These are phyloP conservation scores for Acholoe squamosa DNA, from an alignment of 2,888 invertebrate species.

Conservation along the genomic window DNA sequence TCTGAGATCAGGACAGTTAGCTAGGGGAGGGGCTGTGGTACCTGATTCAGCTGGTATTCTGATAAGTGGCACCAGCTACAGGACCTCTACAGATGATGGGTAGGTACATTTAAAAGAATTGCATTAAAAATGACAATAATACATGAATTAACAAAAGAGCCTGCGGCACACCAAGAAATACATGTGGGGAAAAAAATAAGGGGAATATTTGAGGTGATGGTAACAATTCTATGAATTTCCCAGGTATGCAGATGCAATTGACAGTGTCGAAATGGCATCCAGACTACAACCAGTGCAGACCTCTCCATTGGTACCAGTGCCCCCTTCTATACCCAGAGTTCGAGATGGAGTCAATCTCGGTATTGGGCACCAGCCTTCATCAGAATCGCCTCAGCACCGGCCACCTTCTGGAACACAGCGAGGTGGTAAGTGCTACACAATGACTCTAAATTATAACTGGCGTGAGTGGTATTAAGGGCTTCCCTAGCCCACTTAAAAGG, in stretches of 20 bases:
- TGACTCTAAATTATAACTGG: too few relatives aligned
- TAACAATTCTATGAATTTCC: too few relatives aligned
- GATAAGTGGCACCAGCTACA: constrained; percentile 28
- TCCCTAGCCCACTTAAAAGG: too few relatives aligned
- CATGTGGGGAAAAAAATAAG: too few relatives aligned
- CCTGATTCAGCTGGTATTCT: not conserved
- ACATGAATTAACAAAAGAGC: too few relatives aligned
- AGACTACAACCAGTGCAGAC: not conserved
- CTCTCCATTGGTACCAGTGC: constrained; percentile 14
- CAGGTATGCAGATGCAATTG: not conserved
- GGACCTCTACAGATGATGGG: not conserved
- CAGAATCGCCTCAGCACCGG: not conserved
- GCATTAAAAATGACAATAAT: too few relatives aligned
- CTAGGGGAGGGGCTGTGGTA: not conserved
- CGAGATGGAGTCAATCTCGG: not conserved
- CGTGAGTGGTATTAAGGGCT: too few relatives aligned
- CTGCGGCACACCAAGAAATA: too few relatives aligned
- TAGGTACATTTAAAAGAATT: not conserved
- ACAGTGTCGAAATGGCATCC: not conserved
- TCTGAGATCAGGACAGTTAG: not conserved
- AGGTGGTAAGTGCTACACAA: not conserved
- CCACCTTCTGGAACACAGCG: constrained; percentile 16
- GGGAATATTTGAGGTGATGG: too few relatives aligned
- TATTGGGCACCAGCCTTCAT: not conserved
- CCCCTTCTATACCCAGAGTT: constrained; percentile 8